Conservation (phyloP, 2,888 invertebrate species). For the Coelopa pilipes region DNA sequence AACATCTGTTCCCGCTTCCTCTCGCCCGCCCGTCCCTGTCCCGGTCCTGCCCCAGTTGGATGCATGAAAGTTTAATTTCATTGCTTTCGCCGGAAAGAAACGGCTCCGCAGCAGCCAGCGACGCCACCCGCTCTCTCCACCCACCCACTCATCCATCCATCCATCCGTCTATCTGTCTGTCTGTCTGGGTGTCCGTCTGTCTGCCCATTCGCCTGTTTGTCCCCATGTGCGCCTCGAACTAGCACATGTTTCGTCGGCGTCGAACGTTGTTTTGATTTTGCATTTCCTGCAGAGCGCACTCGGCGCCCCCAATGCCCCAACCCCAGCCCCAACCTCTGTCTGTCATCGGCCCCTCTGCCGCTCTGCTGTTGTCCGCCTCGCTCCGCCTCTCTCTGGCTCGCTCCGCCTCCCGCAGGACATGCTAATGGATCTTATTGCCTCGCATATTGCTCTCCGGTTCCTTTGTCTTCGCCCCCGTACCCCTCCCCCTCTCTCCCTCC, state of each 20-base stretch:
- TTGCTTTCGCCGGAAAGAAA: background rate
- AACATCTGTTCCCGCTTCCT: too few relatives aligned
- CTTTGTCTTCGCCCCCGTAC: too few relatives aligned
- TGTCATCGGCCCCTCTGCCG: background rate
- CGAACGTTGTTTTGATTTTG: constrained; percentile 29
- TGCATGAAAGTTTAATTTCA: constrained; percentile 1
- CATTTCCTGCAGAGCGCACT: constrained; percentile 22
- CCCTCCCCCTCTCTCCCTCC: background rate
- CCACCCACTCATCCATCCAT: background rate
- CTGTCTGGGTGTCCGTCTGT: background rate
- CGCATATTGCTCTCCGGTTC: constrained; percentile 25
- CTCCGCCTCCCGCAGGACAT: constrained; percentile 36
- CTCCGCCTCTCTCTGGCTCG: background rate
- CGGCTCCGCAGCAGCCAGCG: background rate
- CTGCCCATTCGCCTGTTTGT: constrained; percentile 4
- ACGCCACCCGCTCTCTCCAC: background rate
- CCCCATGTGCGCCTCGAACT: background rate
- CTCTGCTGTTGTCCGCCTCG: background rate
- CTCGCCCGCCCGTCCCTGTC: too few relatives aligned
- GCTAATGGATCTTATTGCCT: constrained; percentile 41
- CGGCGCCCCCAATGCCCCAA: background rate
- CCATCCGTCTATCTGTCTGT: background rate
- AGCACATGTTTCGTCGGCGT: constrained; percentile 26
- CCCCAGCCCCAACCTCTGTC: background rate
- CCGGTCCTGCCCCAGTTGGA: background rate